Evolutionary conservation across 2,113 vertebrate genomes (phyloP), one percentile per base, ranked within the genome.

Genomic region (Paraplagusia blochii): DNA sequence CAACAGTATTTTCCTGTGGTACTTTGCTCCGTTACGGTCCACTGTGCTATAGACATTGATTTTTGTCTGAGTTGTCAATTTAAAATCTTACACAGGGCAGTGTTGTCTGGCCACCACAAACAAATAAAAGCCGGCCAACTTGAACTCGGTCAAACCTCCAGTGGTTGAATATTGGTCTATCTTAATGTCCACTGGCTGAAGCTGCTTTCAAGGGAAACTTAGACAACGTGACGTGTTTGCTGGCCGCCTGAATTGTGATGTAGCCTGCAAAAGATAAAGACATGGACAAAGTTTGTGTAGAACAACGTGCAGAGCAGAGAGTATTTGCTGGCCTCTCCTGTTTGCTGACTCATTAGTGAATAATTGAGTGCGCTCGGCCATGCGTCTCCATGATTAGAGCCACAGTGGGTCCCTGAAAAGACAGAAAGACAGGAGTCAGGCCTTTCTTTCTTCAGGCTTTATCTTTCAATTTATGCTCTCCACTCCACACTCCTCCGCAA

Each of bases 391-490:
- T 80, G 69, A 85, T 87, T 85, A 81, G 73, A 81, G 76, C 60
- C 66, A 83, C 55, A 69, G 76, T 33, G 73, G 58, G 74, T 57
- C 78, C 73, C 72, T 78, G 82, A 87, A 87, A 81, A 79, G 81
- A 84, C 69, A 74, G 71, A 89, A 88, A 90, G 76, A 71, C 69
- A 87, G 63, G 76, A 88, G 85, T 88, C 85, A 85, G 84, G 88
- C 76, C 75, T 89, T 90, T 85, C 74, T 83, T 79, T 87, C 75
- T 79, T 8, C 68, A 53, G 48, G 53, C 66, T 66, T 66, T 68
- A 80, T 89, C 86, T 73, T 78, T 58, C 76, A 68, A 86, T 89
- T 84, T 86, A 58, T 76, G 75, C 82, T 80, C 58, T 79, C 74
- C 71, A 66, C 76, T 68, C 81, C 61, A 69, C 61, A 72, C 75